These are phyloP conservation scores for Drosophila multiciliata DNA, from an alignment of 2,888 invertebrate genomes.

Conservation along the genomic window DNA sequence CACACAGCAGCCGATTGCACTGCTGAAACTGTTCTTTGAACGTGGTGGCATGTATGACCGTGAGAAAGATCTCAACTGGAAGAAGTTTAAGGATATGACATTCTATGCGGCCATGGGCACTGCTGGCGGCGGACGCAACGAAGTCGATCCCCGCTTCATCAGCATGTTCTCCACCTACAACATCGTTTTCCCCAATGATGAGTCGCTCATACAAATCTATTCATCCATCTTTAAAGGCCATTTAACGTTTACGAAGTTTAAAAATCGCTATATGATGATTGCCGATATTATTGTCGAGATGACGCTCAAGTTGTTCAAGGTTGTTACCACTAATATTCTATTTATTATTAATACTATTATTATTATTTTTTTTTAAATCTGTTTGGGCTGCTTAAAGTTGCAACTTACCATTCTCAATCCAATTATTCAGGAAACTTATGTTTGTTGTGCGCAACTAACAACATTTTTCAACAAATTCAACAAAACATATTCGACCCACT, in stretches of 20 bases:
- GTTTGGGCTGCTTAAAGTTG: background rate
- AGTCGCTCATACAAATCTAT: constrained; percentile 92
- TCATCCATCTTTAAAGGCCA: constrained; percentile 93
- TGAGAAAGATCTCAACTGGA: constrained; percentile 95
- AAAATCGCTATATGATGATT: constrained; percentile 88
- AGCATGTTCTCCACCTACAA: constrained; percentile 96
- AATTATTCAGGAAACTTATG: background rate
- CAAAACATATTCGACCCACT: constrained; percentile 4
- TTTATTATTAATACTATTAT: background rate
- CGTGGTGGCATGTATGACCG: constrained; percentile 95
- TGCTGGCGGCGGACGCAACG: constrained; percentile 95
- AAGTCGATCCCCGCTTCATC: constrained; percentile 95
- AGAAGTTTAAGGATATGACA: constrained; percentile 91
- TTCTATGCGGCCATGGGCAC: constrained; percentile 94
- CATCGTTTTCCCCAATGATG: constrained; percentile 92
- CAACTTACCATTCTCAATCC: background rate
- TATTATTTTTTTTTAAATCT: background rate
- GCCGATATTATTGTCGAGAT: constrained; percentile 90
- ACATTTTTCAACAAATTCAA: background rate
- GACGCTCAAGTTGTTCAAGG: constrained; percentile 93
- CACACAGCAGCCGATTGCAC: constrained; percentile 96
- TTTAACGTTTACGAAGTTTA: constrained; percentile 87
- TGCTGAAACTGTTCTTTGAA: constrained; percentile 95
- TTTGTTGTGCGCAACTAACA: background rate
- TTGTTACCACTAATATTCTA: constrained; percentile 63